Conservation (phyloP, 2,888 invertebrate genomes). For the Ochropleura leucogaster region DNA sequence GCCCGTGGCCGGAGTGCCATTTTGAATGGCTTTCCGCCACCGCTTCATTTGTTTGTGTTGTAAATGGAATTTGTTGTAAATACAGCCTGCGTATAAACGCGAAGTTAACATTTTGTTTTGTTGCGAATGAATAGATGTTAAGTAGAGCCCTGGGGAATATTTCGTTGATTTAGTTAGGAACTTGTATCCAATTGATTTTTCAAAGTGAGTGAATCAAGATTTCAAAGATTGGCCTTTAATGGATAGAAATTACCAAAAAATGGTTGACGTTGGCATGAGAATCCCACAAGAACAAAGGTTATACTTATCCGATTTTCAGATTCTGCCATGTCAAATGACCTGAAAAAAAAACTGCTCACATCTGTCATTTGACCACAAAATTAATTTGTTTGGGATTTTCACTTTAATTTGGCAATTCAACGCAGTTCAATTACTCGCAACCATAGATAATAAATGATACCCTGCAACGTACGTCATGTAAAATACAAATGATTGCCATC, state of each 20-base stretch:
- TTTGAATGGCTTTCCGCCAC: slow-evolving; percentile 62
- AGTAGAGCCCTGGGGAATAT: slow-evolving; percentile 23
- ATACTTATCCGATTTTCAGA: neutral
- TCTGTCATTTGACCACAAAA: neutral
- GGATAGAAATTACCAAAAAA: neutral
- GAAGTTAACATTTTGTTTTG: slow-evolving; percentile 43
- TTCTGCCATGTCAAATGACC: neutral
- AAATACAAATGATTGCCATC: slow-evolving; percentile 28
- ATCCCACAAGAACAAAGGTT: neutral
- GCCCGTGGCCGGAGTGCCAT: slow-evolving; percentile 52
- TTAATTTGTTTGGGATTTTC: neutral
- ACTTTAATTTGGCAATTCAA: neutral
- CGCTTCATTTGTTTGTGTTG: slow-evolving; percentile 62
- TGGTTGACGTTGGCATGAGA: neutral
- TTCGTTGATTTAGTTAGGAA: slow-evolving; percentile 11
- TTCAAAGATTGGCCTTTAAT: neutral
- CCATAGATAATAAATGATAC: neutral
- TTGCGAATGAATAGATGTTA: slow-evolving; percentile 35
- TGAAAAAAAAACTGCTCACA: neutral
- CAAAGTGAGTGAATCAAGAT: neutral
- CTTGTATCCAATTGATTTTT: neutral
- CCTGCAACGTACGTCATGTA: slow-evolving; percentile 11
- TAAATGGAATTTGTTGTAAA: slow-evolving; percentile 61
- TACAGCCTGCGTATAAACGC: slow-evolving; percentile 40
- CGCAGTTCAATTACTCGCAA: neutral